These are phyloP conservation scores for Caranx ignobilis DNA, from an alignment of 2,113 vertebrate genomes.

Conservation along the genomic window DNA sequence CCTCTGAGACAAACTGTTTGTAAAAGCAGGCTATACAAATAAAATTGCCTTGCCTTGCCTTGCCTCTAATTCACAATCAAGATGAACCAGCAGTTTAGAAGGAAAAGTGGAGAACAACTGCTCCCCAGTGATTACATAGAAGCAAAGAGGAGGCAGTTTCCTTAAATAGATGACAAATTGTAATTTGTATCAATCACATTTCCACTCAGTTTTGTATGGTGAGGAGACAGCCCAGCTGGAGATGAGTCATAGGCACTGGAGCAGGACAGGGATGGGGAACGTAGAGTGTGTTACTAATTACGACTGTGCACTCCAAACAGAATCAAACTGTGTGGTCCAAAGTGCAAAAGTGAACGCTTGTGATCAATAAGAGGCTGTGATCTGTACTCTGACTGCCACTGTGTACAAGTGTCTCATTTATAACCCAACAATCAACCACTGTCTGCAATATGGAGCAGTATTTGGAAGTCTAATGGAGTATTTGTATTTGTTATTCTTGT, in stretches of 20 bases:
- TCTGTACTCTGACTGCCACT: neutral
- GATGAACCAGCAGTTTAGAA: neutral
- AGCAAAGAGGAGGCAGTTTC: constrained; percentile 12
- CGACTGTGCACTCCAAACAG: neutral
- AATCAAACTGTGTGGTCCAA: neutral
- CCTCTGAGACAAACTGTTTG: no score
- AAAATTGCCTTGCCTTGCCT: no score
- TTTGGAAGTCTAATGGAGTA: no score
- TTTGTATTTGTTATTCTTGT: neutral
- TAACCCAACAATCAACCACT: neutral
- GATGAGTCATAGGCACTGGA: constrained; percentile 22
- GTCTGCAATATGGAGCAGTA: neutral
- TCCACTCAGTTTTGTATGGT: constrained; percentile 22
- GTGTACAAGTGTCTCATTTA: neutral
- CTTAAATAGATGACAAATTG: constrained; percentile 34
- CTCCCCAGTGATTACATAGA: neutral
- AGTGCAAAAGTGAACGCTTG: neutral
- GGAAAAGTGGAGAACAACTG: neutral
- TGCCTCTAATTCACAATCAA: no score
- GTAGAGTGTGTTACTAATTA: neutral
- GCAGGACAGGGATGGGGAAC: constrained; percentile 11
- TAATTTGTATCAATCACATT: constrained; percentile 38
- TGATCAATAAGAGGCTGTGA: neutral
- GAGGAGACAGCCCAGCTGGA: neutral
- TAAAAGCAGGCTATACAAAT: no score